Conservation (phyloP, 2,888 invertebrate species). For the Megaustenia siamemsis region DNA sequence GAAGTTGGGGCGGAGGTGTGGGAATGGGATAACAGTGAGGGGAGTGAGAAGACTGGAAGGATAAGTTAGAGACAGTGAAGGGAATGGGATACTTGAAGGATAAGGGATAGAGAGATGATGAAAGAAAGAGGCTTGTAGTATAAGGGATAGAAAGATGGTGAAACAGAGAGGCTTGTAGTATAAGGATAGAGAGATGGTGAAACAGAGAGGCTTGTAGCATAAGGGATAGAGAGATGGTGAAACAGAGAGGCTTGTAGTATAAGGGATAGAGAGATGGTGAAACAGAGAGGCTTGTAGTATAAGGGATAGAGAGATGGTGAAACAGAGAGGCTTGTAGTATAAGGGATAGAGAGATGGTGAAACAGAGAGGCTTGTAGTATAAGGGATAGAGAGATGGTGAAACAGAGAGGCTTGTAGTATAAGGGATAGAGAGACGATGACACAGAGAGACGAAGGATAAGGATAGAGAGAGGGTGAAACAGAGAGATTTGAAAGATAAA, state of each 20-base stretch:
- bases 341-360: no score
- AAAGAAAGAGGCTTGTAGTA: not conserved
- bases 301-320: no score
- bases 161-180: not conserved
- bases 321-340: no score
- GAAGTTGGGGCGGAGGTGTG: not conserved
- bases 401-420: no score
- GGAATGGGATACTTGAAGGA: not conserved
- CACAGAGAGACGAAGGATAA: no score
- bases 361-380: no score
- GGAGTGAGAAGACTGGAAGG: not conserved
- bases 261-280: not conserved
- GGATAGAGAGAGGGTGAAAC: no score
- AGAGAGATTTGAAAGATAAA: no score
- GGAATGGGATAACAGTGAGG: not conserved
- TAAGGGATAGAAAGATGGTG: not conserved
- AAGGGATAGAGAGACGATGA: no score
- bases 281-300: no score
- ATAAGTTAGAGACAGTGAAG: not conserved
- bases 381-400: no score
- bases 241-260: not conserved
- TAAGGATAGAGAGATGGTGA: not conserved
- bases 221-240: not conserved
- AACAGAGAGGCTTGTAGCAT: not conserved
- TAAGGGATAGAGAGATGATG: not conserved